Percentiles rank a stretch among this genome's conserved stretches.
Evolutionary conservation across 2,113 vertebrate genomes (phyloP).

Genomic region (Sander vitreus): DNA sequence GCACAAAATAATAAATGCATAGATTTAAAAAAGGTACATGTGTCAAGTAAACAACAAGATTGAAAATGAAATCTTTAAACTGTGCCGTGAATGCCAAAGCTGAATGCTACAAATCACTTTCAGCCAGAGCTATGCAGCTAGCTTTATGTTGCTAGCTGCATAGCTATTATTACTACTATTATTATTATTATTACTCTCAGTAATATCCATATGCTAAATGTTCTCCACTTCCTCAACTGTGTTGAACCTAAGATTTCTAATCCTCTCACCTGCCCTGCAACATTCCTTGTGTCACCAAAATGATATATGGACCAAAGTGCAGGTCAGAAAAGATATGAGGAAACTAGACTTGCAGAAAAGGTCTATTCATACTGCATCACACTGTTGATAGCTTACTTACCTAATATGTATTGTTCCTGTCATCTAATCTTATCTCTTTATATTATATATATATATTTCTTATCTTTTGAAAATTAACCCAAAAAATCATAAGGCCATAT

Average conservation of each 20-base stretch:
- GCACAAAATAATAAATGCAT: slow-evolving; percentile 67
- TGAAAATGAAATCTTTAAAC: slow-evolving; percentile 1
- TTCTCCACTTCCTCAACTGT: background rate
- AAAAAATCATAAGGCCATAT: slow-evolving; percentile 32
- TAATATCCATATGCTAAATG: background rate
- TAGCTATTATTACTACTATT: too few species aligned
- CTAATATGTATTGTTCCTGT: background rate
- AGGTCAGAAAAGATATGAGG: background rate
- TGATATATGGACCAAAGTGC: background rate
- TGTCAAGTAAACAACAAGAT: slow-evolving; percentile 18
- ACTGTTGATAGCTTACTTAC: slow-evolving; percentile 19
- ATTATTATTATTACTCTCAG: too few species aligned
- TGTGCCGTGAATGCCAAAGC: slow-evolving; percentile 17
- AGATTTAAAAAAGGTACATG: slow-evolving; percentile 26
- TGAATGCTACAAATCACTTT: slow-evolving; percentile 21
- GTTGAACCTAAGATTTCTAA: background rate
- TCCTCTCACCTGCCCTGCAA: background rate
- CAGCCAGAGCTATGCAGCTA: background rate
- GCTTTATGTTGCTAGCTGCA: slow-evolving; percentile 9
- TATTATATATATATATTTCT: background rate
- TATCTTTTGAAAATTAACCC: background rate
- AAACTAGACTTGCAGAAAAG: background rate
- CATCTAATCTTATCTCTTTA: background rate
- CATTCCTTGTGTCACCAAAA: slow-evolving; percentile 26
- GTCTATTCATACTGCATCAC: slow-evolving; percentile 3